Evolutionary conservation across 2,113 vertebrate species (phyloP), one percentile per base, ranked within the genome.

Genomic region (Ammodramus savannarum): DNA sequence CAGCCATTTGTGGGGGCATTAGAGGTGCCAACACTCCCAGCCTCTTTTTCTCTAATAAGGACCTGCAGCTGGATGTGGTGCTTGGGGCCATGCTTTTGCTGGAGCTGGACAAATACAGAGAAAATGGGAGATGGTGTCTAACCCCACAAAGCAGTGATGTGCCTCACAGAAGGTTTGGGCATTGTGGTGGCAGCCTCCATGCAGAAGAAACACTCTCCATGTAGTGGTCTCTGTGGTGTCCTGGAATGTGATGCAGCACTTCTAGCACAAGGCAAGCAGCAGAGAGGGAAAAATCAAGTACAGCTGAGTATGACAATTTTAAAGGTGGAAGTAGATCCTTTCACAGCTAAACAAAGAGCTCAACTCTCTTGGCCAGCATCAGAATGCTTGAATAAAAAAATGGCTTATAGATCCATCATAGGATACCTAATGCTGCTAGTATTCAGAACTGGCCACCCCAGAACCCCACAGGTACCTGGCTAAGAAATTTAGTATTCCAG

Each of bases 1-100:
- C 10, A 39, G 49, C 22, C 6, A 3, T 26, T 36, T 44, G 25
- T 41, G 0, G 18, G 36, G 10, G 1, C 38, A 39, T 58, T 29
- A 18, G 4, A 4, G 11, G 11, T 7, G 25, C 52, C 29, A 63
- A 7, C 32, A 11, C 5, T 16, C 39, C 11, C 0, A 0, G 29
- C 29, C 65, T 67, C 65, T 46, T 1, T 36, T 77, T 73, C 26
- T 77, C 16, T 71, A 16, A 9, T 17, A 32, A 43, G 9, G 5
- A 43, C 31, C 15, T 55, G 15, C 9, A 68, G 48, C 20, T 67
- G 48, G 12, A 55, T 18, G 11, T 54, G 7, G 7, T 16, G 15
- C 19, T 44, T 59, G 6, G 18, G 19, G 9, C 27, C n/a, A 51
- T 44, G 38, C 6, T 29, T 52, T 52, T 52, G 23, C 27, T 59